Evolutionary conservation across 1,140 invertebrate genomes (phyloP).

Genomic region (Megathymus violae): DNA sequence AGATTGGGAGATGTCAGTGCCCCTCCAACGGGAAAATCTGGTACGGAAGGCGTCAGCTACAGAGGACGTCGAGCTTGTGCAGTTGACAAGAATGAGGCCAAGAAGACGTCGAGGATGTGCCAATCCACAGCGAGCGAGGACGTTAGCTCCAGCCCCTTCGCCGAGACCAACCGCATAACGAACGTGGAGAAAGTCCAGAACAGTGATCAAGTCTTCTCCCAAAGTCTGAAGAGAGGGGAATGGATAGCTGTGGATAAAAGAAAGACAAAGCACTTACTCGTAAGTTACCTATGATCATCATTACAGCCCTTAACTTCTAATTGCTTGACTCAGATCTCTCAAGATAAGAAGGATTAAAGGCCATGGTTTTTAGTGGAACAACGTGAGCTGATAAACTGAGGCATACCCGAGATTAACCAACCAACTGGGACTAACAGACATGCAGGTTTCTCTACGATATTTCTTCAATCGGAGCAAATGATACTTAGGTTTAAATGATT

Average conservation of each 20-base stretch:
- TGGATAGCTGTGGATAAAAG: constrained; percentile 84
- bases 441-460: too few species aligned
- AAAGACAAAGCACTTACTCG: too few species aligned
- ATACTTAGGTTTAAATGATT: too few species aligned
- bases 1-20: constrained; percentile 88
- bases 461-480: too few species aligned
- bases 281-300: too few species aligned
- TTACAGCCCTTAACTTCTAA: too few species aligned
- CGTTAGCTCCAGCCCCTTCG: constrained; percentile 95
- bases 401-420: too few species aligned
- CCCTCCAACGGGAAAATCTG: constrained; percentile 91
- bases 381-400: too few species aligned
- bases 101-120: constrained; percentile 90
- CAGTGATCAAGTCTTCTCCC: constrained; percentile 92
- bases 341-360: too few species aligned
- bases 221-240: constrained; percentile 93
- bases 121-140: constrained; percentile 92
- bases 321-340: too few species aligned
- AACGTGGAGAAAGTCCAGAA: constrained; percentile 92
- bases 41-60: constrained; percentile 94
- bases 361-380: too few species aligned
- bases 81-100: constrained; percentile 93
- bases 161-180: constrained; percentile 93
- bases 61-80: constrained; percentile 93
- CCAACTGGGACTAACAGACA: too few species aligned